Conservation (phyloP, 2,888 invertebrate species). For the Limnephilus auricula region DNA sequence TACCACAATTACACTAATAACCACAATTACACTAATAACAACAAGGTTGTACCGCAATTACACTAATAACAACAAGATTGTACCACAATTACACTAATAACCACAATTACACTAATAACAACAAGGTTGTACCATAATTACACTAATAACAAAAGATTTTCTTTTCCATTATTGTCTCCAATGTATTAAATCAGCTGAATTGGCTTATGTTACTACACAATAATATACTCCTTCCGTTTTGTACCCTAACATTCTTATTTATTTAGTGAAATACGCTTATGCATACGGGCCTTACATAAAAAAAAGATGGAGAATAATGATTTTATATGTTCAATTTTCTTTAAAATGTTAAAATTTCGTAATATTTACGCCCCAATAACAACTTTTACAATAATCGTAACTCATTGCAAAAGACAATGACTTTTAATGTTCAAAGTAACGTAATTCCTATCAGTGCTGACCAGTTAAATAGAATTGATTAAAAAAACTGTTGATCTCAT, state of each 20-base stretch:
- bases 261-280: neutral
- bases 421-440: neutral
- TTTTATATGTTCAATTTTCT: neutral
- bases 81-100: no score
- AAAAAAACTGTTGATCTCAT: neutral
- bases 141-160: neutral
- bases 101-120: no score
- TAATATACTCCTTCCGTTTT: neutral
- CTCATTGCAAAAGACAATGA: neutral
- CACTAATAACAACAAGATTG: no score
- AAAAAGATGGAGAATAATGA: neutral
- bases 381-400: neutral
- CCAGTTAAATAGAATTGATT: neutral
- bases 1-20: no score
- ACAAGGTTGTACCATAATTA: neutral
- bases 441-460: neutral
- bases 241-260: neutral
- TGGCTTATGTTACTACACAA: neutral
- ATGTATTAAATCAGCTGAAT: neutral
- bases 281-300: neutral
- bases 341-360: neutral
- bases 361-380: neutral
- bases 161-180: neutral
- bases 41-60: no score
- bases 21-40: no score